phyloP scores from a whole-genome alignment of 2,888 invertebrate species.

The Ethmia dodecea region DNA sequence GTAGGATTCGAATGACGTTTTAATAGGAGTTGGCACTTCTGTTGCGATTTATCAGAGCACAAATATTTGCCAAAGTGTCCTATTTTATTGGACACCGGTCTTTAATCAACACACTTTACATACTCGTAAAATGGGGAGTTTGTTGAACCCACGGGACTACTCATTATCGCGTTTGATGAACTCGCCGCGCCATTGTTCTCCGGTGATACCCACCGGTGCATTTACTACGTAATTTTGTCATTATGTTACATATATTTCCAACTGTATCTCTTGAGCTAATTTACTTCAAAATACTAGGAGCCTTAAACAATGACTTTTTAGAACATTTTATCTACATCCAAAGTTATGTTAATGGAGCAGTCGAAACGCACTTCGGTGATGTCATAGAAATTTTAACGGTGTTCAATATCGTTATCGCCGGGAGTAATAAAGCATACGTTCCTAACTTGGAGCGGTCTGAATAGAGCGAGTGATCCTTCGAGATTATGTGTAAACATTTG shows the following conservation, averaged over 20 bases:
- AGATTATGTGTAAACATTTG: slow-evolving; percentile 71
- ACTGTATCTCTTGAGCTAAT: not conserved
- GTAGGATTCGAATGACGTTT: not conserved
- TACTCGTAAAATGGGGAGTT: slow-evolving; percentile 61
- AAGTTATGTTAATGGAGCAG: slow-evolving; percentile 1
- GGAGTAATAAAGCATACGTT: slow-evolving; percentile 3
- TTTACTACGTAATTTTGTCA: slow-evolving; percentile 22
- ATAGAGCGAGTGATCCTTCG: slow-evolving; percentile 55
- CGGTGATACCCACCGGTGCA: slow-evolving; percentile 31
- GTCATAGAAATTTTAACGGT: slow-evolving; percentile 10
- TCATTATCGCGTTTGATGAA: slow-evolving; percentile 72
- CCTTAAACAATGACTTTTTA: not conserved
- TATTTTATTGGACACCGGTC: slow-evolving; percentile 38
- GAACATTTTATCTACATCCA: not conserved
- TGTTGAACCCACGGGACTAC: slow-evolving; percentile 70
- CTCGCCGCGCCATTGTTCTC: slow-evolving; percentile 65
- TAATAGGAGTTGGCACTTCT: slow-evolving; percentile 37
- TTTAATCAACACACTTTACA: slow-evolving; percentile 45
- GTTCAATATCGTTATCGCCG: slow-evolving; percentile 4
- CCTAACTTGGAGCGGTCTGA: slow-evolving; percentile 25
- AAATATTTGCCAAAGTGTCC: slow-evolving; percentile 25
- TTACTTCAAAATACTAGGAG: not conserved
- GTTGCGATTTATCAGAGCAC: slow-evolving; percentile 38
- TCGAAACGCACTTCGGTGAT: slow-evolving; percentile 6
- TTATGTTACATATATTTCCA: slow-evolving; percentile 21